Evolutionary conservation across 2,113 vertebrate species (phyloP).

Genomic region (Crotalus horridus): DNA sequence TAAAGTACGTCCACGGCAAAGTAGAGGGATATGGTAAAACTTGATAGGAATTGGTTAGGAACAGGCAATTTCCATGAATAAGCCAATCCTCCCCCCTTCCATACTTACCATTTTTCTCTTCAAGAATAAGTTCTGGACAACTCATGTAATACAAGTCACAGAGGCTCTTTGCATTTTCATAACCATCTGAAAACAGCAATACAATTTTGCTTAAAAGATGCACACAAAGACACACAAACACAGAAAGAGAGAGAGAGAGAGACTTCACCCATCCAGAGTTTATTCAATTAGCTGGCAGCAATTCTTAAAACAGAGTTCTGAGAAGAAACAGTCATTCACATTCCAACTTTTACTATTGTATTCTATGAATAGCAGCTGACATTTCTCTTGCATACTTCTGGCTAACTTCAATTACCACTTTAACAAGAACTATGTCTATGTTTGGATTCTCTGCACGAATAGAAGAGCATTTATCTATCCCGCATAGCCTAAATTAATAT

Average conservation of each 20-base stretch:
- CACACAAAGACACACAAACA: not conserved
- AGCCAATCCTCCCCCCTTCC: not conserved
- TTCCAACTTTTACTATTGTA: not conserved
- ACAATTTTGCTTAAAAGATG: conserved; percentile 28
- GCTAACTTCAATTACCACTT: not conserved
- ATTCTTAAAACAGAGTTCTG: not conserved
- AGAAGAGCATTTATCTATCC: not conserved
- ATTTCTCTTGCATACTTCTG: not conserved
- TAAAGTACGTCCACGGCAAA: not conserved
- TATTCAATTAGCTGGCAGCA: not conserved
- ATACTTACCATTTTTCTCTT: conserved; percentile 86
- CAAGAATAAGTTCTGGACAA: conserved; percentile 87
- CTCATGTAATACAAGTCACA: conserved; percentile 98
- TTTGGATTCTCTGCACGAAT: not conserved
- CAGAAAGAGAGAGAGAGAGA: not conserved
- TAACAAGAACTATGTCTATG: not conserved
- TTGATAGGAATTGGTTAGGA: conserved; percentile 16
- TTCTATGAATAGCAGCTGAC: not conserved
- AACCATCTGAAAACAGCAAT: conserved; percentile 81
- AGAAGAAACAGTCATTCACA: not conserved
- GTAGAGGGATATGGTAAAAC: not conserved
- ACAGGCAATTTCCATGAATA: not conserved
- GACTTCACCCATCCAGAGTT: not conserved
- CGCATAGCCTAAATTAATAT: not conserved
- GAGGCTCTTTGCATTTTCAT: conserved; percentile 90